These are phyloP conservation scores for Diplazon laetatorius DNA, from an alignment of 2,888 invertebrate genomes.

Conservation along the genomic window DNA sequence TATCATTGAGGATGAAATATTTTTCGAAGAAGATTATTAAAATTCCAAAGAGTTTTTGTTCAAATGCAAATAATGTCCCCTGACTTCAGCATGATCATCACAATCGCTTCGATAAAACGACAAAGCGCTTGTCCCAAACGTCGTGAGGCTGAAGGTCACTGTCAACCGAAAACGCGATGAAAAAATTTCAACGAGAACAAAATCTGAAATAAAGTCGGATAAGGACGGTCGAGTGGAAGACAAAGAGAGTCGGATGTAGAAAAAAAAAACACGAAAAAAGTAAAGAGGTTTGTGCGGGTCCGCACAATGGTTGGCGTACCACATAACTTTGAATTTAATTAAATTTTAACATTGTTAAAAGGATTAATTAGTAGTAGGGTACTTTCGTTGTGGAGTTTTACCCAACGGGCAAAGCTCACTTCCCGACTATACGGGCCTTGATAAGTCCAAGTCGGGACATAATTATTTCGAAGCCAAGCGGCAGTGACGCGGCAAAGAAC, in stretches of 20 bases:
- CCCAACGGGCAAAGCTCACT: conserved; percentile 21
- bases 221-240: conserved; percentile 34
- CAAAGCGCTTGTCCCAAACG: too few relatives aligned
- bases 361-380: conserved; percentile 80
- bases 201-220: conserved; percentile 14
- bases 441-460: conserved; percentile 63
- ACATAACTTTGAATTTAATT: conserved; percentile 81
- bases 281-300: conserved; percentile 39
- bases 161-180: conserved; percentile 62
- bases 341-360: conserved; percentile 80
- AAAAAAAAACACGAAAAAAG: conserved; percentile 49
- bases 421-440: conserved; percentile 48
- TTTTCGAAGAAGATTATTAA: background rate
- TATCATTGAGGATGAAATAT: conserved; percentile 5
- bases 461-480: conserved; percentile 63
- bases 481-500: conserved; percentile 51
- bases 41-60: background rate
- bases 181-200: conserved; percentile 8
- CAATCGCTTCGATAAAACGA: background rate
- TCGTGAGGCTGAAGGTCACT: too few relatives aligned
- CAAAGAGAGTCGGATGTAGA: conserved; percentile 25
- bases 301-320: conserved; percentile 70
- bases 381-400: conserved; percentile 21
- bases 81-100: background rate
- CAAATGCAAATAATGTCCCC: background rate